Base-by-base conservation (phyloP, 2,888 invertebrate species). In the Diplolepis rosae region DNA sequence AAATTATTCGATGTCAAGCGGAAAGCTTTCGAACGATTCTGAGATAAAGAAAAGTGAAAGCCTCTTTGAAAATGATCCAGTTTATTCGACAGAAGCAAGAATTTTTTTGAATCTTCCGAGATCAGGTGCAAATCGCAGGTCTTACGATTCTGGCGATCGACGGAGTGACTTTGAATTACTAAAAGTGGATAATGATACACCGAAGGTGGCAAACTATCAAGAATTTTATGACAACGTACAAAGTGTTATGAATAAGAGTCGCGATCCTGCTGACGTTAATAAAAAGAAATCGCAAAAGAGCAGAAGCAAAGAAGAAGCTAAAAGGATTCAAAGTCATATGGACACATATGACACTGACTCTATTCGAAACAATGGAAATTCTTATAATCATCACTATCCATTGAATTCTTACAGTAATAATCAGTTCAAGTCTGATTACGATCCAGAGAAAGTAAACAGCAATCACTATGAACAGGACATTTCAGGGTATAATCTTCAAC, bases 101-200 rank as follows among this genome's bases (percentile, higher is more conserved):
- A 81, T 84, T 24, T 77, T 86, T 4, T 66, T 86, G 1, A 86
- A 82, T 70, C 68, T 84, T 0, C 81, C 82, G 1, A 75, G 74
- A 27, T 71, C 82, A 9, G 70, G 65, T 4, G 71, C 80, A 11
- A 80, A 85, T 72, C 83, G 88, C 0, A 77, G 88, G 48, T 87
- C 84, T 0, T 88, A 84, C 69, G 80, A 85, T 54, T 65, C 75
- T 7, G 82, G 82, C 42, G 80, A 79, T 2, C 77, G 71, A 2
- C 82, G 78, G 28, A 85, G 84, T 70, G 86, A 86, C 15, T 87
- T 89, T 68, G 89, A 89, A 69, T 66, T 88, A 30, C 79, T 88
- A 2, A 88, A 87, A 74, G 86, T 89, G 22, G 84, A 75, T 13
- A 86, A 88, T 54, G 78, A 86, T 35, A 88, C 88, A 0, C 87